These are phyloP conservation scores for Sebastes melanostomus DNA, from an alignment of 2,797 vertebrate genomes.

Conservation along the genomic window DNA sequence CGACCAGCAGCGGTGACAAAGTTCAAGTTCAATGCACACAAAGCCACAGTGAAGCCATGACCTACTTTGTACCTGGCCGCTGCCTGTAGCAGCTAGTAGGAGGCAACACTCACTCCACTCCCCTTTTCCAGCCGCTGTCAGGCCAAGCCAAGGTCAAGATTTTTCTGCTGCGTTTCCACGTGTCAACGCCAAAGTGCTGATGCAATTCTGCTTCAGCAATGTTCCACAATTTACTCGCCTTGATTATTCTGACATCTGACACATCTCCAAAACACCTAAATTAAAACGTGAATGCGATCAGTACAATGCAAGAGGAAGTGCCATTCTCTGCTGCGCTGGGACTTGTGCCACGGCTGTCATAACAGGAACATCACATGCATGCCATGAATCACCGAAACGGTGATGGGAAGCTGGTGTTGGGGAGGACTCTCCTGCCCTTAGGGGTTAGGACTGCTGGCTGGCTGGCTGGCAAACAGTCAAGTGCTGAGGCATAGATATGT, in stretches of 20 bases:
- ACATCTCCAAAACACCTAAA: background rate
- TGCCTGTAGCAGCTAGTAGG: slow-evolving; percentile 6
- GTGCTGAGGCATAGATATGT: slow-evolving; percentile 62
- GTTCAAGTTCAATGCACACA: slow-evolving; percentile 72
- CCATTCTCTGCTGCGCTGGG: slow-evolving; percentile 16
- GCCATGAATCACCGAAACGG: slow-evolving; percentile 48
- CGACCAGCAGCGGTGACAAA: slow-evolving; percentile 42
- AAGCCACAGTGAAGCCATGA: slow-evolving; percentile 48
- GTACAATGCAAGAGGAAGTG: slow-evolving; percentile 37
- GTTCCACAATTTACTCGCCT: background rate
- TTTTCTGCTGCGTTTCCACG: slow-evolving; percentile 30
- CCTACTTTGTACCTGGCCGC: slow-evolving; percentile 55
- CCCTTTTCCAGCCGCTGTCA: slow-evolving; percentile 27
- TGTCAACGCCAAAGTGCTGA: slow-evolving; percentile 17
- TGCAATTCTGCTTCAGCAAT: slow-evolving; percentile 14
- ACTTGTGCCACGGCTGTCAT: slow-evolving; percentile 42
- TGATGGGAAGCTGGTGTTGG: slow-evolving; percentile 20
- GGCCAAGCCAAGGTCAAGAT: slow-evolving; percentile 57
- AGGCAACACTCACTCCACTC: slow-evolving; percentile 42
- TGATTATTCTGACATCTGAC: background rate
- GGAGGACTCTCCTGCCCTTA: slow-evolving; percentile 8
- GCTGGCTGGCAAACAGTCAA: slow-evolving; percentile 44
- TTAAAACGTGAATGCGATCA: background rate
- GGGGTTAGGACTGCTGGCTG: slow-evolving; percentile 5
- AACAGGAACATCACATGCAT: slow-evolving; percentile 46